Evolutionary conservation across 1,140 invertebrate genomes (phyloP), one percentile per base, ranked within the genome.

Genomic region (Cecropterus lyciades): DNA sequence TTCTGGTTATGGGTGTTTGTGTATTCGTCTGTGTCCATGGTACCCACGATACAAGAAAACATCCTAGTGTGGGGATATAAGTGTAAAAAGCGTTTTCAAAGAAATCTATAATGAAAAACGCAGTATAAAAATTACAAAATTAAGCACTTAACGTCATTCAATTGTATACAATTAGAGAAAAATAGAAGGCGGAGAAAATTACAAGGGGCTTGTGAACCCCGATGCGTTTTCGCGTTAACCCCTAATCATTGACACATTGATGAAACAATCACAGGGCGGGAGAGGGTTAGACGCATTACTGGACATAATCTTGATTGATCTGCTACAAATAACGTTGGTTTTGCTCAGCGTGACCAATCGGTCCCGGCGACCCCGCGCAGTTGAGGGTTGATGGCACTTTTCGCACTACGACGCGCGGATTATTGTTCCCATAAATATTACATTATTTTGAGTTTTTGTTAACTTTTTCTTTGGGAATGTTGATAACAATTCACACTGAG

Each of bases 251-350:
- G 81, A 75, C 78, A 82, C 82, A 79, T 84, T 83, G 80, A 79
- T 71, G 81, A 84, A 84, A 83, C 81, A 85, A 87, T 85, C 80
- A 74, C 66, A 68, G 72, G 71, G 51, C 17, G 42, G 57, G 72
- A 82, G 60, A 87, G 84, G 85, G 84, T 84, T 87, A 72, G 45
- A 49, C 55, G 76, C 71, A 79, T 79, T 81, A 84, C 75, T 73
- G 78, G 80, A 76, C 72, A 70, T 88, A 86, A 87, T 89, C 84
- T 89, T 89, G 88, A 91, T 89, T 87, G 86, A 91, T 89, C 82
- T 75, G 73, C 72, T 80, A 84, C 84, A 87, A 91, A 89, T 86
- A 87, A 85, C 74, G 70, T 73, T 74, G 82, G 72, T 74, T 74
- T 76, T 63, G 56, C 71, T 65, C 70, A 53, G 67, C 73, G 77